Conservation (phyloP, 2,797 vertebrate genomes). For the Helostoma temminkii region DNA sequence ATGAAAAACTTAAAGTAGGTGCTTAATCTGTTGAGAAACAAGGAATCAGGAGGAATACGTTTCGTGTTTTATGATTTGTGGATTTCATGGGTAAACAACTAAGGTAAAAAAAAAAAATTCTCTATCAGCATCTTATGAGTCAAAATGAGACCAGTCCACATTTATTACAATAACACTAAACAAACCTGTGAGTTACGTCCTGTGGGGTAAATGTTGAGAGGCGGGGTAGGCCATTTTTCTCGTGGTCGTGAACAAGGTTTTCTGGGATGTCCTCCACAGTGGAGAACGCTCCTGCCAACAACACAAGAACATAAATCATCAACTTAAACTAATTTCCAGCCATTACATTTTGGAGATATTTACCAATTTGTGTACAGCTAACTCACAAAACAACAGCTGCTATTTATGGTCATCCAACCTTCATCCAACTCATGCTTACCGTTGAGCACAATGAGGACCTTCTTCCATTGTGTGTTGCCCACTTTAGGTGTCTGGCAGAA, state of each 20-base stretch:
- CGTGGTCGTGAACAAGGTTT: conserved; percentile 95
- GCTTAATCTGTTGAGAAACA: conserved; percentile 83
- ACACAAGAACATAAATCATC: not conserved
- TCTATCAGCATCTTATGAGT: no score
- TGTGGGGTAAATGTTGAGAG: conserved; percentile 90
- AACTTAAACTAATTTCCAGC: not conserved
- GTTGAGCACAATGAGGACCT: conserved; percentile 97
- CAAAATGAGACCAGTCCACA: not conserved
- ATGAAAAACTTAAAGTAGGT: conserved; percentile 99
- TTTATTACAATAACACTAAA: not conserved
- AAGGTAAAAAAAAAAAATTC: not conserved
- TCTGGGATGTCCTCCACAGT: conserved; percentile 95
- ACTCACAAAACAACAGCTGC: not conserved
- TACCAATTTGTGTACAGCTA: not conserved
- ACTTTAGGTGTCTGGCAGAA: conserved; percentile 99
- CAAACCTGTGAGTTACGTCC: conserved; percentile 91
- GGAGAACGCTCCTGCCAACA: conserved; percentile 88
- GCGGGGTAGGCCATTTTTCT: conserved; percentile 95
- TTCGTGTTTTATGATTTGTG: not conserved
- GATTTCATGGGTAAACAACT: not conserved
- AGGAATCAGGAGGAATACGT: not conserved
- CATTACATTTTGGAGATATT: no score
- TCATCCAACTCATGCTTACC: conserved; percentile 78
- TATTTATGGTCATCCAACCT: not conserved
- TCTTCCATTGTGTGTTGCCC: conserved; percentile 99